Conservation (phyloP, 2,113 vertebrate species). For the Protobothrops mucrosquamatus region DNA sequence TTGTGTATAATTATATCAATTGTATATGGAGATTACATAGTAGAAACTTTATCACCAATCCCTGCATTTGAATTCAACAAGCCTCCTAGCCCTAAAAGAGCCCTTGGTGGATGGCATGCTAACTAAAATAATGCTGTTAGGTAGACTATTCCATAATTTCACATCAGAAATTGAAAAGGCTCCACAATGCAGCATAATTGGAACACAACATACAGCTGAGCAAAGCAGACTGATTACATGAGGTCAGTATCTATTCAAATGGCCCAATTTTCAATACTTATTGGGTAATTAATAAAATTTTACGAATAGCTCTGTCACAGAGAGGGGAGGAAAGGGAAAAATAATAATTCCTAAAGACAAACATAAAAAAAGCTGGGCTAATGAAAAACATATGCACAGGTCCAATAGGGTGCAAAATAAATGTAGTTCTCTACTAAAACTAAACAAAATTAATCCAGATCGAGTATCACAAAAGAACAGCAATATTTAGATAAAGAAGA, state of each 20-base stretch:
- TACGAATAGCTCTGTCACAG: neutral
- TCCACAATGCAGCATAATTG: slow-evolving; percentile 8
- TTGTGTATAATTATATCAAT: neutral
- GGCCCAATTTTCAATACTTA: slow-evolving; percentile 19
- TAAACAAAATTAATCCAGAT: neutral
- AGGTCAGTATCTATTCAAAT: slow-evolving; percentile 2
- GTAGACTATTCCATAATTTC: slow-evolving; percentile 27
- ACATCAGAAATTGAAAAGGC: slow-evolving; percentile 25
- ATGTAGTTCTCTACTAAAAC: neutral
- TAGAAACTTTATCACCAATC: neutral
- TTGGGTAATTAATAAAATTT: slow-evolving; percentile 25
- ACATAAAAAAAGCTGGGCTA: neutral
- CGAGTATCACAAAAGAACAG: neutral
- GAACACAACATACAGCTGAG: slow-evolving; percentile 27
- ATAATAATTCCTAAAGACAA: neutral
- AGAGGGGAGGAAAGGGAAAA: neutral
- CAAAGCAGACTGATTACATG: slow-evolving; percentile 17
- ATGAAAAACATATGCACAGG: slow-evolving; percentile 6
- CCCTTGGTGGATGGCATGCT: slow-evolving; percentile 37
- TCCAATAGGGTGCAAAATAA: neutral
- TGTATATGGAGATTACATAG: neutral
- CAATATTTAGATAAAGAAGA: slow-evolving; percentile 4
- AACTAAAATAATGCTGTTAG: slow-evolving; percentile 10
- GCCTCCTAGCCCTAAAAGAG: neutral
- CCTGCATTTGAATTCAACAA: slow-evolving; percentile 31